Base-by-base conservation (phyloP, 2,888 invertebrate genomes). In the Opisthograptis luteolata region DNA sequence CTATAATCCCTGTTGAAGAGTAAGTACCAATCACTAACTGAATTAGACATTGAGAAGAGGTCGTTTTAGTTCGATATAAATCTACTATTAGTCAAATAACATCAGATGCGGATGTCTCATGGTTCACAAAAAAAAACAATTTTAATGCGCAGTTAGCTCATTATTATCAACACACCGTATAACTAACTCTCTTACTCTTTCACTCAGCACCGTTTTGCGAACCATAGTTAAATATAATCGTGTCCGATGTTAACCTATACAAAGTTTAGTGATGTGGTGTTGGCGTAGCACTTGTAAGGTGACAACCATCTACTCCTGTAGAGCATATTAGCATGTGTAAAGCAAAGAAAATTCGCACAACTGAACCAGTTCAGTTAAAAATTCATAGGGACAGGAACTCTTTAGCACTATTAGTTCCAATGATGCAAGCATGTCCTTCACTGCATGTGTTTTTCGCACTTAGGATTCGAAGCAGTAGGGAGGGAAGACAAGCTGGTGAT, bases 401-500 rank as follows among this genome's bases (percentile, higher is more conserved):
- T 47, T 43, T 44, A 56, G 73, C 76, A 75, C 76, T 64, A 54
- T 64, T 69, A 66, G 62, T 37, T 24, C 8, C 2, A 3, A 3
- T 14, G 62, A 50, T 53, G 60, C 62, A 67, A 75, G 82, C 83
- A 84, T 86, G 84, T 88, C 81, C 79, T 84, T 81, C 89, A 89
- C 87, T 86, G 89, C 88, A 89, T 88, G 88, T 80, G 61, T 83
- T 80, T 86, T 84, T 92, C 80, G 91, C 91, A 92, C 93, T 91
- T 94, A 95, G 94, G 94, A 91, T 91, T 80, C 87, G 89, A 77
- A 88, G 88, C 86, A 87, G 84, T 87, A 94, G 96, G 84, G 96
- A 96, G 92, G 95, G 95, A 82, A 93, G 96, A 78, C 96, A 96
- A 92, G 95, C 94, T 82, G 96, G 95, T 83, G 96, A 97, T 89